Conservation (phyloP, 1,140 invertebrate genomes). For the Babylonia areolata region DNA sequence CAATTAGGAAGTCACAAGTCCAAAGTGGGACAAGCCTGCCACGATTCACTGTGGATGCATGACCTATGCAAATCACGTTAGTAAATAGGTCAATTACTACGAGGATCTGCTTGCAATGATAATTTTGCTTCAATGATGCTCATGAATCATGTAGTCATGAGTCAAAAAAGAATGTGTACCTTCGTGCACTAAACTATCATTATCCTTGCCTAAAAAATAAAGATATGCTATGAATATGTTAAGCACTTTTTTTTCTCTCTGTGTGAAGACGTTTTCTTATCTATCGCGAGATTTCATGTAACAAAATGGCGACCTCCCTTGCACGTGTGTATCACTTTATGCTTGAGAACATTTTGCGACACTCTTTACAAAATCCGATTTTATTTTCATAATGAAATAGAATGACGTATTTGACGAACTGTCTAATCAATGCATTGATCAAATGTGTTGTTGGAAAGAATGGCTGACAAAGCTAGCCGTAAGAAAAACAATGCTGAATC, state of each 20-base stretch:
- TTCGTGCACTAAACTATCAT: too few species aligned
- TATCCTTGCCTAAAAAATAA: neutral
- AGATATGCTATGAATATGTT: neutral
- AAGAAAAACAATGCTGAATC: too few species aligned
- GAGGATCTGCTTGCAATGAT: neutral
- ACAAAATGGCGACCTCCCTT: constrained; percentile 64
- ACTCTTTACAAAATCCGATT: too few species aligned
- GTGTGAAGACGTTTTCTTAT: neutral
- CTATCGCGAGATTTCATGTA: neutral
- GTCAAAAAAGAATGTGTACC: too few species aligned
- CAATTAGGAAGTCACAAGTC: neutral
- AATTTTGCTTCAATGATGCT: too few species aligned
- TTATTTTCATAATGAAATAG: too few species aligned
- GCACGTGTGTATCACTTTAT: constrained; percentile 58
- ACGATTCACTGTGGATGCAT: constrained; percentile 29
- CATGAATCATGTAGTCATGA: too few species aligned
- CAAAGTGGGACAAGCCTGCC: neutral
- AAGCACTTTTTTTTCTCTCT: neutral
- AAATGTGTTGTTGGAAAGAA: too few species aligned
- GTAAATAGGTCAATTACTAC: constrained; percentile 4
- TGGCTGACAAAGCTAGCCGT: too few species aligned
- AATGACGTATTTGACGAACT: too few species aligned
- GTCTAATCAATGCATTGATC: too few species aligned
- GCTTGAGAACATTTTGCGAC: too few species aligned
- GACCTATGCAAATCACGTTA: constrained; percentile 26